phyloP scores from a whole-genome alignment of 1,140 invertebrate genomes.

The Bombus cullumanus region DNA sequence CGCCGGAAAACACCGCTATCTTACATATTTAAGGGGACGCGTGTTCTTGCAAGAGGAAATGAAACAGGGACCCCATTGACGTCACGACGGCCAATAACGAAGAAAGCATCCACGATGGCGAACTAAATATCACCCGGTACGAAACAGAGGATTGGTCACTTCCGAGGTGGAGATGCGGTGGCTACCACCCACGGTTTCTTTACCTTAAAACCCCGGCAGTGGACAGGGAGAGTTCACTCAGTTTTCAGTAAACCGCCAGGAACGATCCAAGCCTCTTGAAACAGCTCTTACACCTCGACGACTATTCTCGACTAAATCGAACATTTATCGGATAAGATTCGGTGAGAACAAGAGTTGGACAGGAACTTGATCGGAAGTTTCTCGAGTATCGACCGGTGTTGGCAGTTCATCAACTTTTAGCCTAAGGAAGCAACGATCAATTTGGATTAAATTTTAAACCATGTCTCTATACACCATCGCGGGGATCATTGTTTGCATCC shows the following conservation, averaged over 20 bases:
- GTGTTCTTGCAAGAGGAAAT: neutral
- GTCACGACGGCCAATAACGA: neutral
- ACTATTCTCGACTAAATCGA: neutral
- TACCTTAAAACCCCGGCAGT: conserved; percentile 62
- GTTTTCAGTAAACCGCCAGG: conserved; percentile 57
- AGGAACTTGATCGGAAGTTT: neutral
- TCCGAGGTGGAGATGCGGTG: neutral
- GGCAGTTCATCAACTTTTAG: neutral
- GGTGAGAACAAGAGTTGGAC: neutral
- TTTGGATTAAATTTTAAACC: neutral
- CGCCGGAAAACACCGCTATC: neutral
- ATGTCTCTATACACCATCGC: neutral
- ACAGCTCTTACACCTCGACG: neutral
- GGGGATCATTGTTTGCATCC: neutral
- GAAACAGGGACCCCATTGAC: conserved; percentile 13
- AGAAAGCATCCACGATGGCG: neutral
- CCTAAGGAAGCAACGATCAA: neutral
- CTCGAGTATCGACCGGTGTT: neutral
- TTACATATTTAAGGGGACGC: conserved; percentile 40
- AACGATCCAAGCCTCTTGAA: neutral
- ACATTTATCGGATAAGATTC: neutral
- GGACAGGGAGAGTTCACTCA: conserved; percentile 48
- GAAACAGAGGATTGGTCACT: neutral
- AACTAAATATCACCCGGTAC: neutral
- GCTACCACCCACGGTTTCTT: conserved; percentile 45